A percentile compares a stretch with the other conserved stretches of the same genome.
phyloP scores from a whole-genome alignment of 2,888 invertebrate species.

The Omphaloscelis lunosa region DNA sequence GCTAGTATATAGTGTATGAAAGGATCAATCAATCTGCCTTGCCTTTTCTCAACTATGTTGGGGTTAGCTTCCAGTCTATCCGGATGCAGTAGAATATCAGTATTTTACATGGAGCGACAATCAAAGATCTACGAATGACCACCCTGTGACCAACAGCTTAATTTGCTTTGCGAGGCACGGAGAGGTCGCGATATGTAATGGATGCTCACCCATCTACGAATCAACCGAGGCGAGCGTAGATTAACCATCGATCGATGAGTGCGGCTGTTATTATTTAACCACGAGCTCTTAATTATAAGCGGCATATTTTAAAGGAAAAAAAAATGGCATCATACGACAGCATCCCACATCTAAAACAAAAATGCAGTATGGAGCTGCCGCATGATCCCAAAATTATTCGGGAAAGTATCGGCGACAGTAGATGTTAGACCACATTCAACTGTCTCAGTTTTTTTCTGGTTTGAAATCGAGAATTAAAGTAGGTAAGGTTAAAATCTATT shows the following conservation, averaged over 20 bases:
- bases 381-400: neutral
- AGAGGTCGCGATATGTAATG: too few species aligned
- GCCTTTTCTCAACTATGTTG: neutral
- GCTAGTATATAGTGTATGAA: too few species aligned
- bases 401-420: neutral
- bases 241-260: too few species aligned
- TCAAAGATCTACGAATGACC: neutral
- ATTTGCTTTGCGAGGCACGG: too few species aligned
- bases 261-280: neutral
- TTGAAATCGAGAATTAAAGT: too few species aligned
- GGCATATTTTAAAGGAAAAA: neutral
- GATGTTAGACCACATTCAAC: neutral
- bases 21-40: neutral
- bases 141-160: neutral
- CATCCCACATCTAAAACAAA: too few species aligned
- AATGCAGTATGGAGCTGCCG: neutral
- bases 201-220: too few species aligned
- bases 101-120: too few species aligned
- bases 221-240: too few species aligned
- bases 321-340: neutral
- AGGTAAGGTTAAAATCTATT: too few species aligned
- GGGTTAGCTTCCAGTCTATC: neutral
- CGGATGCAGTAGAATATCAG: too few species aligned
- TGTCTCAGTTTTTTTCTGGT: neutral
- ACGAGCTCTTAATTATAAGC: neutral